Percentiles rank a stretch among this genome's conserved stretches.
These are phyloP conservation scores for Hetaerina titia DNA, from an alignment of 2,888 invertebrate species.

Conservation along the genomic window DNA sequence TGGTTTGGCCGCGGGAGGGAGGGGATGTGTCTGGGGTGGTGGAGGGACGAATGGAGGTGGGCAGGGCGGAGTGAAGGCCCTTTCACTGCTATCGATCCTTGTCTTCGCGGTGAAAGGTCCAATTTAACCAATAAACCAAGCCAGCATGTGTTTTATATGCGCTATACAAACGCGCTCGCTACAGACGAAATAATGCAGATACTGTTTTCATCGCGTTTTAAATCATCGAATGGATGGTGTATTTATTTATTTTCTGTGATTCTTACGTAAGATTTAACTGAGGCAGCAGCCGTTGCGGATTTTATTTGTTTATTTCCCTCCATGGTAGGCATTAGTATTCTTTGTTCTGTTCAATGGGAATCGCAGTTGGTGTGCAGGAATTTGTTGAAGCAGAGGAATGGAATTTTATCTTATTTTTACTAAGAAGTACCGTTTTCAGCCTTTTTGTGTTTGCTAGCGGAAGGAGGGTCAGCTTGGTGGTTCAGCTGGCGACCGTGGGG, in stretches of 20 bases:
- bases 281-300: no score
- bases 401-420: no score
- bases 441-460: no score
- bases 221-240: not conserved
- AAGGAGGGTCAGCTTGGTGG: no score
- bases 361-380: no score
- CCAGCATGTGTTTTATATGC: not conserved
- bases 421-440: no score
- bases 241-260: not conserved
- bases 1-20: not conserved
- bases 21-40: not conserved
- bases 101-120: constrained; percentile 48
- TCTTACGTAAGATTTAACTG: no score
- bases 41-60: not conserved
- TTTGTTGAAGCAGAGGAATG: no score
- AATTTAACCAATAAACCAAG: constrained; percentile 38
- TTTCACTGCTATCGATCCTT: constrained; percentile 28
- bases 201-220: not conserved
- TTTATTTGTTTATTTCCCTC: no score
- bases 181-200: not conserved
- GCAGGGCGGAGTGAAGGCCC: not conserved
- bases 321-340: no score
- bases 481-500: no score
- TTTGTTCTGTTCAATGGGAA: no score
- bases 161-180: not conserved